Conservation (phyloP, 2,113 vertebrate genomes). For the Herpetotheres cachinnans region DNA sequence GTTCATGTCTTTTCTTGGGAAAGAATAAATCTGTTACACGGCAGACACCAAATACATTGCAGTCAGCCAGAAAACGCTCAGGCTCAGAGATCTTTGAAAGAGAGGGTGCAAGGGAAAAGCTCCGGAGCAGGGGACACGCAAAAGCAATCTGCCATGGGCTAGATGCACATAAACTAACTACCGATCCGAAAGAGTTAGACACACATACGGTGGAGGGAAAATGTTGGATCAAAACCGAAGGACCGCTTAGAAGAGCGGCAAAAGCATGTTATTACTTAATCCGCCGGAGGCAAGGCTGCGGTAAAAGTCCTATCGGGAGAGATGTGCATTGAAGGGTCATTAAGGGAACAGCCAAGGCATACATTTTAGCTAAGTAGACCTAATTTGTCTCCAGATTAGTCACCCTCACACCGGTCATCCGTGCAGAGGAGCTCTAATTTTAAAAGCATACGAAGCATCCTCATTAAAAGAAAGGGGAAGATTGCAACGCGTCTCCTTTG, state of each 20-base stretch:
- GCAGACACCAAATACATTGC: neutral
- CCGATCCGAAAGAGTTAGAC: neutral
- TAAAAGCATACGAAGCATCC: neutral
- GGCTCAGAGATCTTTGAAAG: neutral
- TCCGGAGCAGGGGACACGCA: neutral
- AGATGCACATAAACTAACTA: neutral
- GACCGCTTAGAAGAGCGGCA: neutral
- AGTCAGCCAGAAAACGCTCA: neutral
- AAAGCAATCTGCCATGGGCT: neutral
- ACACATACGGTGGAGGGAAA: neutral
- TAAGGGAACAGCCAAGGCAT: neutral
- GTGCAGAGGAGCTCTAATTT: neutral
- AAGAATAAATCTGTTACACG: conserved; percentile 39
- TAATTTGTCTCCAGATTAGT: conserved; percentile 29
- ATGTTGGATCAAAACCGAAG: neutral
- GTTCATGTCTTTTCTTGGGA: conserved; percentile 62
- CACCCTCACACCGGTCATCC: neutral
- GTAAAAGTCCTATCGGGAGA: neutral
- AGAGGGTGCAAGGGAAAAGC: neutral
- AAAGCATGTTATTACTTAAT: neutral
- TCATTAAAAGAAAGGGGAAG: neutral
- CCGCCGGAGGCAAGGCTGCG: neutral
- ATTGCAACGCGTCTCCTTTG: neutral
- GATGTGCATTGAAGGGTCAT: neutral
- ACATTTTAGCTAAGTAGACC: neutral